Evolutionary conservation across 1,140 invertebrate genomes (phyloP).

Genomic region (Heterodera carotae): DNA sequence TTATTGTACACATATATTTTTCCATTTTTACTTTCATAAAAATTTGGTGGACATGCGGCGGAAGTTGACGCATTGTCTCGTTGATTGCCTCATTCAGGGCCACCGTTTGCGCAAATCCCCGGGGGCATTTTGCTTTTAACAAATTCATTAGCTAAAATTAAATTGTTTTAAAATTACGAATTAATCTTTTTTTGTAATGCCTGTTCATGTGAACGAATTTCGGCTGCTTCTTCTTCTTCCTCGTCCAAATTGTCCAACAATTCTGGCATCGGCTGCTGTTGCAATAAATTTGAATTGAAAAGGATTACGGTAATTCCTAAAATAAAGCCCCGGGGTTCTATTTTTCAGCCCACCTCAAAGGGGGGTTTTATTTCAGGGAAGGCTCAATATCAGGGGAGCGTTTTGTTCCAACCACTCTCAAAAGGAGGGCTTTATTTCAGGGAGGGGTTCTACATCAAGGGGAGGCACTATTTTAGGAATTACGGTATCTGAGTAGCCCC

Average conservation of each 20-base stretch:
- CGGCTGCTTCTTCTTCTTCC: background rate
- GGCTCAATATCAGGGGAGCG: too few relatives aligned
- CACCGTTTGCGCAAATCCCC: background rate
- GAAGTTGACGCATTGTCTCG: slow-evolving; percentile 23
- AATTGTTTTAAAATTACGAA: background rate
- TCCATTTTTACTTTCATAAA: slow-evolving; percentile 8
- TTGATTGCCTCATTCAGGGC: slow-evolving; percentile 18
- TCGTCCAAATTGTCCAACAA: background rate
- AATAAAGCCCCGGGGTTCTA: too few relatives aligned
- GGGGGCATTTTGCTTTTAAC: slow-evolving; percentile 1
- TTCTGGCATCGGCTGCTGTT: too few relatives aligned
- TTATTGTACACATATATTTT: background rate
- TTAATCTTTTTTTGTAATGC: background rate
- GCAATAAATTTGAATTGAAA: too few relatives aligned
- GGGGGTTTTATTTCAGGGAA: too few relatives aligned
- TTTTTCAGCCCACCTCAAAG: too few relatives aligned
- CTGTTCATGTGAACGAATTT: background rate
- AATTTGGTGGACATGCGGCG: slow-evolving; percentile 16
- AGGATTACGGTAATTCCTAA: too few relatives aligned
- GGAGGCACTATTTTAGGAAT: too few relatives aligned
- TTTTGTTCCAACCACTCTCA: too few relatives aligned
- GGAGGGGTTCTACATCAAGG: too few relatives aligned
- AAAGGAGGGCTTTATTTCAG: too few relatives aligned
- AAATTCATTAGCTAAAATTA: background rate
- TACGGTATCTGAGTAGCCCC: too few relatives aligned